Conservation (phyloP, 1,140 invertebrate genomes). For the Popillia japonica region DNA sequence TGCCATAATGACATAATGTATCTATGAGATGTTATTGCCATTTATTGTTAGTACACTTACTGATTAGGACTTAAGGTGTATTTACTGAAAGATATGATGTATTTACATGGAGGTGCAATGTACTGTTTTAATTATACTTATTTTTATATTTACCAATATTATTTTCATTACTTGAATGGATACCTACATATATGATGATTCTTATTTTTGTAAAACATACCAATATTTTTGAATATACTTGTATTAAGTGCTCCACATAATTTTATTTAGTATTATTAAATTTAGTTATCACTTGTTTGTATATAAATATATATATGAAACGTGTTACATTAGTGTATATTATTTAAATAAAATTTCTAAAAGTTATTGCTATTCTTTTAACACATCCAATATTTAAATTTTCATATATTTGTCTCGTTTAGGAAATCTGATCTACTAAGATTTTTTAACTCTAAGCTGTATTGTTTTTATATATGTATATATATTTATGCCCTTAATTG, state of each 20-base stretch:
- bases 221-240: slow-evolving; percentile 20
- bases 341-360: slow-evolving; percentile 31
- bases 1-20: slow-evolving; percentile 19
- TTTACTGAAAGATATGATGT: slow-evolving; percentile 18
- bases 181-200: neutral
- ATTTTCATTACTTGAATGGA: slow-evolving; percentile 14
- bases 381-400: too few relatives aligned
- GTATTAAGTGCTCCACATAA: slow-evolving; percentile 20
- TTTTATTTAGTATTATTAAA: slow-evolving; percentile 32
- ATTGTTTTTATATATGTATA: too few relatives aligned
- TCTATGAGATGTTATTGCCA: slow-evolving; percentile 25
- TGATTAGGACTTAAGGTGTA: slow-evolving; percentile 26
- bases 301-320: slow-evolving; percentile 32
- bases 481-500: too few relatives aligned
- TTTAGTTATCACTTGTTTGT: slow-evolving; percentile 29
- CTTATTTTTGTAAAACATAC: slow-evolving; percentile 30
- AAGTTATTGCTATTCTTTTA: neutral
- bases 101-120: slow-evolving; percentile 28
- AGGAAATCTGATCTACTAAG: neutral
- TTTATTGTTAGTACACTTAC: slow-evolving; percentile 32
- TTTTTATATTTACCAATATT: slow-evolving; percentile 30
- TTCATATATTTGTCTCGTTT: neutral
- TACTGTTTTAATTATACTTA: slow-evolving; percentile 29
- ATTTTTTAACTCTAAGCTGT: neutral
- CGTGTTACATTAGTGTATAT: slow-evolving; percentile 31